A percentile compares a stretch with the other conserved stretches of the same genome.
These are phyloP conservation scores for Nautilus pompilius DNA, from an alignment of 1,140 invertebrate species.

Conservation along the genomic window DNA sequence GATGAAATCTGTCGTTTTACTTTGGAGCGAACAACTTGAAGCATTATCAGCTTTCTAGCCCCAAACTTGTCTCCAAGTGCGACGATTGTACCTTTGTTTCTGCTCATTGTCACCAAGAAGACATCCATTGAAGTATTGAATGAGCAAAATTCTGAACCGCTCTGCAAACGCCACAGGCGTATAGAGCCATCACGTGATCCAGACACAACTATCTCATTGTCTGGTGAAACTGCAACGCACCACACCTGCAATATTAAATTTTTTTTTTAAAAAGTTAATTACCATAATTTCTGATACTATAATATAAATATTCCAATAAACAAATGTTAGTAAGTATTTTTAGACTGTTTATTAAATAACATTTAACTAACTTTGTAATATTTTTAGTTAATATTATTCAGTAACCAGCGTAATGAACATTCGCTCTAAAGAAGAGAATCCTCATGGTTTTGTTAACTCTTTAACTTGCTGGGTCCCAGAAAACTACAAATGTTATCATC, in stretches of 20 bases:
- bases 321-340: too few relatives aligned
- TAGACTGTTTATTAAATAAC: too few relatives aligned
- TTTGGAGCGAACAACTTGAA: slow-evolving; percentile 52
- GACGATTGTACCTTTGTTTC: slow-evolving; percentile 52
- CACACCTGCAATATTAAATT: slow-evolving; percentile 52
- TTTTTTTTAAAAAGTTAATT: too few relatives aligned
- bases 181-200: slow-evolving; percentile 54
- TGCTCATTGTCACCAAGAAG: slow-evolving; percentile 51
- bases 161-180: slow-evolving; percentile 49
- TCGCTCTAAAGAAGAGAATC: too few relatives aligned
- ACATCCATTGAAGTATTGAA: slow-evolving; percentile 53
- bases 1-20: slow-evolving; percentile 29
- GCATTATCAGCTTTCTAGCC: slow-evolving; percentile 54
- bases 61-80: slow-evolving; percentile 54
- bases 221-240: slow-evolving; percentile 48
- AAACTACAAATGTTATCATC: too few relatives aligned
- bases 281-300: too few relatives aligned
- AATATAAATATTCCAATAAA: too few relatives aligned
- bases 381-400: too few relatives aligned
- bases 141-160: slow-evolving; percentile 44
- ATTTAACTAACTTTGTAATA: too few relatives aligned
- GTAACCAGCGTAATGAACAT: too few relatives aligned
- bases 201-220: slow-evolving; percentile 52
- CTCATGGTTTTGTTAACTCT: too few relatives aligned
- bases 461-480: too few relatives aligned